Base-by-base conservation (phyloP, 2,888 invertebrate species). In the Lydus trimaculatus region DNA sequence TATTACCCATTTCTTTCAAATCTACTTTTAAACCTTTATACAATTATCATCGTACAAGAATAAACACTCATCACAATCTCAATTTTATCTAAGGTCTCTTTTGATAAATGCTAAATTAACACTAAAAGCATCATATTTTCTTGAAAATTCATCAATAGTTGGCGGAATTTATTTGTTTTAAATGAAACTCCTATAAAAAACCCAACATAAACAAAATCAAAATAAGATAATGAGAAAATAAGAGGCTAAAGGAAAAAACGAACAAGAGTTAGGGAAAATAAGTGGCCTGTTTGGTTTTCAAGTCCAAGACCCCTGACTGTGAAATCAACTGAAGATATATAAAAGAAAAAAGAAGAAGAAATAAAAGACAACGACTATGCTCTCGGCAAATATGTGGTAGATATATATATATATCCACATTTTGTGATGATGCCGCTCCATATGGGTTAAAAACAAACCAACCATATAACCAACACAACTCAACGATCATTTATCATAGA, bases 251-350 rank as follows among this genome's bases (percentile, higher is more conserved):
- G n/a, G n/a, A n/a, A n/a, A n/a, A 25, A 52, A 43, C n/a, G 17
- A 43, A n/a, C 2, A 48, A 17, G 48, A 48, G 9, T 48, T 52
- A 1, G 20, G 17, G 3, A 52, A 52, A 52, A 52, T 52, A 52
- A 74, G 74, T 71, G 73, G 73, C 73, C 67, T 77, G 78, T 78
- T 79, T 78, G 77, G 76, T 77, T 70, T 77, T 72, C 76, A 73
- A n/a, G 52, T 4, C 52, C 25, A 73, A 72, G 69, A 74, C 75
- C 75, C 74, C 76, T 73, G 67, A 69, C 76, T 73, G 72, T 68
- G 74, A 74, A 73, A 73, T 72, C 70, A 71, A 72, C 70, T 74
- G 63, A 64, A 65, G 67, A 66, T 66, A 70, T 67, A 65, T 60
- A 52, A 4, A 4, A 6, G 25, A 25, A 25, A 25, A 15, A 13